A percentile compares a stretch with the other conserved stretches of the same genome.
These are phyloP conservation scores for Amaurobius ferox DNA, from an alignment of 2,888 invertebrate species.

Conservation along the genomic window DNA sequence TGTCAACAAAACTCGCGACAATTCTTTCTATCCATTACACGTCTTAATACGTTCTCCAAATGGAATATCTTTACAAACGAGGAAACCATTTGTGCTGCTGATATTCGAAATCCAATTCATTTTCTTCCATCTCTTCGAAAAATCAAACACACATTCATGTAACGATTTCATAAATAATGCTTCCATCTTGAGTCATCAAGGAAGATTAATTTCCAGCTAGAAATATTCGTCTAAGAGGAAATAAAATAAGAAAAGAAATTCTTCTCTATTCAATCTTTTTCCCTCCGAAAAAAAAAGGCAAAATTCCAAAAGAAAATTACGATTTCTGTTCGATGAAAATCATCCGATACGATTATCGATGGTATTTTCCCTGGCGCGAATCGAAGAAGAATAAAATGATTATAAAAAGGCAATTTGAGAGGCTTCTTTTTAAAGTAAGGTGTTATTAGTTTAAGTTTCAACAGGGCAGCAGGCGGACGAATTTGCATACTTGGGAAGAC, in stretches of 20 bases:
- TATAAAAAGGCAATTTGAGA: slow-evolving; percentile 3
- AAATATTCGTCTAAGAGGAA: background rate
- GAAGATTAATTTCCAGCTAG: slow-evolving; percentile 28
- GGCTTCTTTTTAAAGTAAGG: background rate
- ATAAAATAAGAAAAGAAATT: background rate
- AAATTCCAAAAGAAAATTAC: slow-evolving; percentile 31
- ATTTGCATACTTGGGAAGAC: slow-evolving; percentile 55
- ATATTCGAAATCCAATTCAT: background rate
- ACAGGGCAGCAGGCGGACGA: background rate
- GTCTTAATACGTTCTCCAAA: background rate
- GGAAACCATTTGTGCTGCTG: background rate
- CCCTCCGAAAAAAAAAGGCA: slow-evolving; percentile 16
- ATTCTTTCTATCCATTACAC: slow-evolving; percentile 1
- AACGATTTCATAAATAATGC: slow-evolving; percentile 57
- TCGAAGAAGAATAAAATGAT: background rate
- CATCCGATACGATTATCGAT: slow-evolving; percentile 53
- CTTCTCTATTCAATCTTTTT: slow-evolving; percentile 32
- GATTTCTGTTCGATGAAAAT: slow-evolving; percentile 44
- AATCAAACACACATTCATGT: slow-evolving; percentile 17
- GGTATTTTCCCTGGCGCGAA: slow-evolving; percentile 19
- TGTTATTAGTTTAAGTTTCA: slow-evolving; percentile 62
- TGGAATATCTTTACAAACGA: background rate
- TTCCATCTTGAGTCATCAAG: slow-evolving; percentile 47
- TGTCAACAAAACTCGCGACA: background rate
- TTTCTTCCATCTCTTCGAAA: background rate